Percentiles rank a stretch among this genome's conserved stretches.
These are phyloP conservation scores for Sphenopsis melanotis DNA, from an alignment of 2,797 vertebrate genomes.

Conservation along the genomic window DNA sequence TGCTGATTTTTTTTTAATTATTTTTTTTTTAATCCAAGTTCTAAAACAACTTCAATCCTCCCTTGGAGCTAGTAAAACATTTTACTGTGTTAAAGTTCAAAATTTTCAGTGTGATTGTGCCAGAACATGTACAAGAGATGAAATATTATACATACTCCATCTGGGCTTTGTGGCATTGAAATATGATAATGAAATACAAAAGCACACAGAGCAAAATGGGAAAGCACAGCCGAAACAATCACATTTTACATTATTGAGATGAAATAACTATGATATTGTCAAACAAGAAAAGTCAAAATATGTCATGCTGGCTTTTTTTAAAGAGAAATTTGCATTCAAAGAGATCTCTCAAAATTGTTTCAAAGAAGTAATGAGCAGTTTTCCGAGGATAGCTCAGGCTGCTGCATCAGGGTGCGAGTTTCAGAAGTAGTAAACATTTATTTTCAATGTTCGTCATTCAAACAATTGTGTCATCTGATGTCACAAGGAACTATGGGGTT, in stretches of 20 bases:
- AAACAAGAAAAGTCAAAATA: slow-evolving; percentile 60
- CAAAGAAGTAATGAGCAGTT: not conserved
- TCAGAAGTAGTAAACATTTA: not conserved
- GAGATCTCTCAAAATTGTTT: not conserved
- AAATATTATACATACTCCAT: slow-evolving; percentile 3
- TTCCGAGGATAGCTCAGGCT: not conserved
- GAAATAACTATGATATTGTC: slow-evolving; percentile 41
- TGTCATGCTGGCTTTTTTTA: not conserved
- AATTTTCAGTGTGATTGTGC: not conserved
- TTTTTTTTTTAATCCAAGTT: not conserved
- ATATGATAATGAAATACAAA: slow-evolving; percentile 21
- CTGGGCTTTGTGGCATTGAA: slow-evolving; percentile 38
- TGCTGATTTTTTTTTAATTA: not conserved
- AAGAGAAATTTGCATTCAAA: not conserved
- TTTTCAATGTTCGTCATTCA: not conserved
- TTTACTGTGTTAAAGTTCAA: not conserved
- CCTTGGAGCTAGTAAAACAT: not conserved
- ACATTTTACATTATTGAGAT: slow-evolving; percentile 19
- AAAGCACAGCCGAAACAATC: slow-evolving; percentile 12
- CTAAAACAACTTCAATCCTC: not conserved
- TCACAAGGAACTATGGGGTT: not conserved
- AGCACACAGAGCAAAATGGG: not conserved
- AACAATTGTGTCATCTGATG: not conserved
- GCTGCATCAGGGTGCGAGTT: not conserved
- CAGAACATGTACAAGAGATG: not conserved